A percentile compares a stretch with the other conserved stretches of the same genome.
phyloP scores from a whole-genome alignment of 2,888 invertebrate species.

The Chromoteleia sp. region DNA sequence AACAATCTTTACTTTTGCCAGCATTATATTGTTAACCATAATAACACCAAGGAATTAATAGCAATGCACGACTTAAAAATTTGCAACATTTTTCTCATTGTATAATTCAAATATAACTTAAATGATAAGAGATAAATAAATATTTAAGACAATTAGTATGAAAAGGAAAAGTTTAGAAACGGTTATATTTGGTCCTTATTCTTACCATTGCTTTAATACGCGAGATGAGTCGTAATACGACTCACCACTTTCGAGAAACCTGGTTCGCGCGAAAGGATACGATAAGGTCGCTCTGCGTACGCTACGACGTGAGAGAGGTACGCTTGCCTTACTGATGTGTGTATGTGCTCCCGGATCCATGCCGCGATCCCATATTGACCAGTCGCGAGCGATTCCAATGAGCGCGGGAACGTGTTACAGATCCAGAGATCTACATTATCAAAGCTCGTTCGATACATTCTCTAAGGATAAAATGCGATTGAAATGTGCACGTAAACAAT shows the following conservation, averaged over 20 bases:
- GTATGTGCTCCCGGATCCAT: constrained; percentile 66
- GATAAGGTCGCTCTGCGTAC: constrained; percentile 64
- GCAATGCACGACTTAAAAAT: no score
- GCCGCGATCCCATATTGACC: constrained; percentile 60
- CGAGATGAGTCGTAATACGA: constrained; percentile 38
- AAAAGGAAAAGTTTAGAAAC: no score
- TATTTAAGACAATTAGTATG: no score
- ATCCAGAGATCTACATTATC: constrained; percentile 44
- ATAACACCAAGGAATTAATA: no score
- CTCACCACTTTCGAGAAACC: constrained; percentile 49
- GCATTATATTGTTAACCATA: no score
- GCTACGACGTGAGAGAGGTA: constrained; percentile 44
- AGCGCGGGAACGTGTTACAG: constrained; percentile 48
- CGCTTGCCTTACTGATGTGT: constrained; percentile 41
- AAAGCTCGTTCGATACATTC: constrained; percentile 6
- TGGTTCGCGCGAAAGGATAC: constrained; percentile 63
- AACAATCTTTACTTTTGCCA: no score
- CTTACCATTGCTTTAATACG: constrained; percentile 27
- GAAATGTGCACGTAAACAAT: neutral
- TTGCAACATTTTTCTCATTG: no score
- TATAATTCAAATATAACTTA: no score
- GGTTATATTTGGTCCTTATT: neutral
- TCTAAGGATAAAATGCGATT: neutral
- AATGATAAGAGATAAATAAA: no score
- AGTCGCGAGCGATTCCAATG: constrained; percentile 48